Conservation (phyloP, 2,888 invertebrate species). For the Drosophila dives region DNA sequence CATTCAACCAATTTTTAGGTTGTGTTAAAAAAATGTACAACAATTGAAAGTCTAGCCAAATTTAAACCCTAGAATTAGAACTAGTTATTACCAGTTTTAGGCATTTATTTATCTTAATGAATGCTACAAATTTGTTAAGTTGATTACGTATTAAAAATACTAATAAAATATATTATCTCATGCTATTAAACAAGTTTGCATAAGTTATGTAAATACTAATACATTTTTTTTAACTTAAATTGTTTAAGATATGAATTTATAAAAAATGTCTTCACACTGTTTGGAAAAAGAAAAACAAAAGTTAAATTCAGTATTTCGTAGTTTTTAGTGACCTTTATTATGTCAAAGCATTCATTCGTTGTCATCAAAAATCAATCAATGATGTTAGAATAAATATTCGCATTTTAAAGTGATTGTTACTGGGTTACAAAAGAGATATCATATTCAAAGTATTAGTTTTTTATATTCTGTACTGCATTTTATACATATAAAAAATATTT, state of each 20-base stretch:
- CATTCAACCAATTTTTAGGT: not conserved
- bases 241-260: conserved; percentile 4
- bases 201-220: conserved; percentile 41
- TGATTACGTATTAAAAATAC: conserved; percentile 38
- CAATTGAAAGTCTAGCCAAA: not conserved
- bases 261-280: not conserved
- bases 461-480: not conserved
- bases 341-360: not conserved
- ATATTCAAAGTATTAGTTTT: not conserved
- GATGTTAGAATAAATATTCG: not conserved
- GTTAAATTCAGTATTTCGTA: not conserved
- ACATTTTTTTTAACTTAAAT: conserved; percentile 20
- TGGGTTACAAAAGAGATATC: not conserved
- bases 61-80: conserved; percentile 36
- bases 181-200: conserved; percentile 45
- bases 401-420: not conserved
- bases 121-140: conserved; percentile 50
- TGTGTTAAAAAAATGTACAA: not conserved
- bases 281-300: conserved; percentile 1
- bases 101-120: conserved; percentile 44
- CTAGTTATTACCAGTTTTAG: conserved; percentile 50
- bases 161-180: conserved; percentile 19
- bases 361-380: not conserved
- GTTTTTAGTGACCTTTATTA: not conserved
- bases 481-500: not conserved